Conservation (phyloP, 2,113 vertebrate genomes). For the Haemorhous mexicanus region DNA sequence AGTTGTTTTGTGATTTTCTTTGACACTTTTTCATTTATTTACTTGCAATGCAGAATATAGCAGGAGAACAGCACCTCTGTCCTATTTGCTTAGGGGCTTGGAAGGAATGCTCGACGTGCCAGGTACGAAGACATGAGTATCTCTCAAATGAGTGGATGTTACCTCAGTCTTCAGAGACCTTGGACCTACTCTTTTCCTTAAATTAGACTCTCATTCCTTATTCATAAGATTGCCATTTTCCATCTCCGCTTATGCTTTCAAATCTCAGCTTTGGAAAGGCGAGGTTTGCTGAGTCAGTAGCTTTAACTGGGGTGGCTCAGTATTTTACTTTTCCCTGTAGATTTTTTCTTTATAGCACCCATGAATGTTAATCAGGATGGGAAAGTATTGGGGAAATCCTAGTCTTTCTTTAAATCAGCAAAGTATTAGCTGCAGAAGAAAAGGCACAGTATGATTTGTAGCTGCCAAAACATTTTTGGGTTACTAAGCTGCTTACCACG, state of each 20-base stretch:
- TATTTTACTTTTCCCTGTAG: neutral
- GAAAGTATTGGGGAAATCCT: neutral
- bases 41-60: neutral
- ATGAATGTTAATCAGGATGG: neutral
- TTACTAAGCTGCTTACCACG: conserved; percentile 61
- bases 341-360: neutral
- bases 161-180: neutral
- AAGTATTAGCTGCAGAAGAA: neutral
- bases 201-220: conserved; percentile 31
- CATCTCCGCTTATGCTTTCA: neutral
- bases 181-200: neutral
- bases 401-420: neutral
- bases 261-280: neutral
- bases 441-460: conserved; percentile 8
- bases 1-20: neutral
- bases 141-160: neutral
- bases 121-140: neutral
- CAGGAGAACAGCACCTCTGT: neutral
- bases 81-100: neutral
- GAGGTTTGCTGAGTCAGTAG: conserved; percentile 4
- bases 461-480: conserved; percentile 54
- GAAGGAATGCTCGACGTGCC: neutral
- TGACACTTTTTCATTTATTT: neutral
- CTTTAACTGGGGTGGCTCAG: neutral
- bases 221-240: conserved; percentile 14